Conservation (phyloP, 2,797 vertebrate genomes). For the Semaprochilodus insignis region DNA sequence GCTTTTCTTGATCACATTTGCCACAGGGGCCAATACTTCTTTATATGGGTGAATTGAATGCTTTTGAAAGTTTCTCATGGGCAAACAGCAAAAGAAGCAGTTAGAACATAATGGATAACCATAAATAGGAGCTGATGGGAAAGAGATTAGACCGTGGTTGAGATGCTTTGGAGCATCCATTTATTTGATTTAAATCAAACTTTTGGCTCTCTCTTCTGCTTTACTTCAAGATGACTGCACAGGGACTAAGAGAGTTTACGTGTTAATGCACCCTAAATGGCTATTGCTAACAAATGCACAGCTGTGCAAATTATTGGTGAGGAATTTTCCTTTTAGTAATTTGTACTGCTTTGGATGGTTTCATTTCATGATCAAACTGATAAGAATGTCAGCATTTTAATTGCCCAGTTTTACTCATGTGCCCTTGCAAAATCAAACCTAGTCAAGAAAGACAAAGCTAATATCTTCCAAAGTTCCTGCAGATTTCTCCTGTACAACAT, state of each 20-base stretch:
- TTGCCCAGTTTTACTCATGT: no score
- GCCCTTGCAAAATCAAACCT: no score
- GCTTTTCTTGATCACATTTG: no score
- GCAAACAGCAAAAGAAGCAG: background rate
- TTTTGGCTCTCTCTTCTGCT: background rate
- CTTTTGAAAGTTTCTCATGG: background rate
- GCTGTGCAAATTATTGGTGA: background rate
- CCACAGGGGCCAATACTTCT: background rate
- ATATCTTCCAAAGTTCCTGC: no score
- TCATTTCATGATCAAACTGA: no score
- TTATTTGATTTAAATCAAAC: background rate
- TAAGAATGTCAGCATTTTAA: no score
- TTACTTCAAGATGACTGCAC: background rate
- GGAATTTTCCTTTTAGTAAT: background rate
- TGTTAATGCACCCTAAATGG: slow-evolving; percentile 12
- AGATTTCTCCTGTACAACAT: no score
- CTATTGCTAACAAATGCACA: background rate
- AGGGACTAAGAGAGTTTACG: background rate
- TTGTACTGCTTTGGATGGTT: no score
- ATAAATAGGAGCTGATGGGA: background rate
- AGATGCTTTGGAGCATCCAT: background rate
- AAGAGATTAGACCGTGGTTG: background rate
- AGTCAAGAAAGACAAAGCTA: no score
- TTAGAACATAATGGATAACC: background rate
- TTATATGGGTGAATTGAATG: background rate